Evolutionary conservation across 2,888 invertebrate species (phyloP).

Genomic region (Leptopilina drosophilae): DNA sequence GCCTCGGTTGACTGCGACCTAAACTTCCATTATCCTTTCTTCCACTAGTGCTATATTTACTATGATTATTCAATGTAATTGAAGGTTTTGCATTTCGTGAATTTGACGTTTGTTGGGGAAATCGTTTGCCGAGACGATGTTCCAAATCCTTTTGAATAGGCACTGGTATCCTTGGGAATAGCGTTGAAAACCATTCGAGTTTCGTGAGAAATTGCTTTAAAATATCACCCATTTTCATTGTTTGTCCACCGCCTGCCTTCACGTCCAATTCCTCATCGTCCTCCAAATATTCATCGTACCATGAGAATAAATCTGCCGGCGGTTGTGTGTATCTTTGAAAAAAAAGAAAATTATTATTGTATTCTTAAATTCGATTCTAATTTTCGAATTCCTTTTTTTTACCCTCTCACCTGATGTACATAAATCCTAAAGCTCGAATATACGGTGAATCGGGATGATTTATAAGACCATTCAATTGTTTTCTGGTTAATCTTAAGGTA

Average conservation of each 20-base stretch:
- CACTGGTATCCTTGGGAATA: slow-evolving; percentile 99
- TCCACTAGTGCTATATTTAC: slow-evolving; percentile 68
- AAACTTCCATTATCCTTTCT: slow-evolving; percentile 72
- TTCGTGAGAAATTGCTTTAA: slow-evolving; percentile 95
- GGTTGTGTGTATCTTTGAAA: slow-evolving; percentile 93
- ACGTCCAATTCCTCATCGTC: slow-evolving; percentile 98
- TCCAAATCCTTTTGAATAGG: slow-evolving; percentile 97
- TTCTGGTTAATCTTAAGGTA: slow-evolving; percentile 96
- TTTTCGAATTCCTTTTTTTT: too few relatives aligned
- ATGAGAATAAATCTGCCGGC: slow-evolving; percentile 95
- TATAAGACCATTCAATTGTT: slow-evolving; percentile 96
- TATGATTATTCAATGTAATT: slow-evolving; percentile 74
- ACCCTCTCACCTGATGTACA: slow-evolving; percentile 83
- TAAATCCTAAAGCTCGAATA: slow-evolving; percentile 95
- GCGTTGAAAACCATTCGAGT: slow-evolving; percentile 98
- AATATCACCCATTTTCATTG: slow-evolving; percentile 94
- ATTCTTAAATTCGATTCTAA: too few relatives aligned
- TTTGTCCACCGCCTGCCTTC: slow-evolving; percentile 97
- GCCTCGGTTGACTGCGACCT: slow-evolving; percentile 68
- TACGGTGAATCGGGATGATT: slow-evolving; percentile 98
- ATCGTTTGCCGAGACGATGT: slow-evolving; percentile 82
- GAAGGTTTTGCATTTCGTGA: slow-evolving; percentile 74
- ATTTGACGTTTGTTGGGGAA: slow-evolving; percentile 79
- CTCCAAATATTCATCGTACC: slow-evolving; percentile 97
- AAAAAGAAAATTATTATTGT: slow-evolving; percentile 6